Base-by-base conservation (phyloP, 2,888 invertebrate species). In the Lymantria monacha region DNA sequence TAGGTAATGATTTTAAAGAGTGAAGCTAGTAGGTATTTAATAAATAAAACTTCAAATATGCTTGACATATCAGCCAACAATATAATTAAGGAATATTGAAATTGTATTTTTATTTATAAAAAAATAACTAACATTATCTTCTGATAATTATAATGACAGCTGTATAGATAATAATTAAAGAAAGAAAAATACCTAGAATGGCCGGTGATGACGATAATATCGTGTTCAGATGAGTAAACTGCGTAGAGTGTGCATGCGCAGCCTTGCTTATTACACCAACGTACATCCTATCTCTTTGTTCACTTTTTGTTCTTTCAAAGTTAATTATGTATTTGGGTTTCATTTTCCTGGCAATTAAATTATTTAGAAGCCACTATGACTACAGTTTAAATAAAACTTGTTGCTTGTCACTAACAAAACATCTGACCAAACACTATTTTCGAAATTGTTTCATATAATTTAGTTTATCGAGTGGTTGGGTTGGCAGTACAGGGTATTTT, bases 131-230 rank as follows among this genome's bases (percentile, higher is more conserved):
- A 3, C 5, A 3, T 22, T 22, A 22, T 22, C 9, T 33, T n/a
- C n/a, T n/a, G n/a, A 7, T 49, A 48, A 54, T 51, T 48, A 46
- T 59, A 40, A 42, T 44, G 44, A 49, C 48, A 55, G 49, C 48
- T 44, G 56, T 53, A 50, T 55, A 59, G 56, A 55, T 53, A 62
- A 63, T 63, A 59, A 67, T 60, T 49, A 53, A 61, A 59, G 61
- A 62, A 66, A 57, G 55, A 51, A 45, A 44, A 50, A 44, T 53
- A 53, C 7, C 33, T 10, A 33, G 33, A 33, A 33, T 33, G 49
- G 52, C 69, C 60, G 59, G 53, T 61, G 46, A 46, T 14, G 42
- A 45, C 50, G 64, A 67, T 72, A 69, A 44, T 48, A 72, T 72
- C 64, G 57, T 55, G 44, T 57, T 50, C 53, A 57, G 58, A 51